A percentile compares a stretch with the other conserved stretches of the same genome.
phyloP scores from a whole-genome alignment of 1,140 invertebrate species.

The Harlomillsia oculata region DNA sequence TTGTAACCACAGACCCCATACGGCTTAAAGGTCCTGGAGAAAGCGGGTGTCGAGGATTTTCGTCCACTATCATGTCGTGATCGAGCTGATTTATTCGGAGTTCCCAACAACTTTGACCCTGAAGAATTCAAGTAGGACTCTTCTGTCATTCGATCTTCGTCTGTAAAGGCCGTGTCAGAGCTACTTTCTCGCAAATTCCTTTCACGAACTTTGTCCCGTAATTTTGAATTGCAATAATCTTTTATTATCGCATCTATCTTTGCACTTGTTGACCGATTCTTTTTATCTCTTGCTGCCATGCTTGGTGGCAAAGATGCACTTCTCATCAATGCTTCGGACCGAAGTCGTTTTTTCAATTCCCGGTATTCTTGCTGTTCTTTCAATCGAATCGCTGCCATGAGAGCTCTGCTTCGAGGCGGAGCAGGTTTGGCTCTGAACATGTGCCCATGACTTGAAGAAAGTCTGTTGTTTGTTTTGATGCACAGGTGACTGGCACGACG shows the following conservation, averaged over 20 bases:
- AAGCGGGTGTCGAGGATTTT: not conserved
- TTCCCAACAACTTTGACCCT: not conserved
- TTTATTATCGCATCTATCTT: conserved; percentile 18
- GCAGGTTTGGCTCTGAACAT: conserved; percentile 31
- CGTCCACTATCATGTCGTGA: not conserved
- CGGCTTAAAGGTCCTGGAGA: conserved; percentile 14
- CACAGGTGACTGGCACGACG: not conserved
- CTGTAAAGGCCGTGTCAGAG: conserved; percentile 8
- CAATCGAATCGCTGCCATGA: conserved; percentile 28
- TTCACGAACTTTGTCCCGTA: not conserved
- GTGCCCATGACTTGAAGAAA: not conserved
- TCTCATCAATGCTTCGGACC: conserved; percentile 57
- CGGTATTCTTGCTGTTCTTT: conserved; percentile 35
- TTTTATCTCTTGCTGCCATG: conserved; percentile 54
- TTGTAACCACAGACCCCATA: conserved; percentile 12
- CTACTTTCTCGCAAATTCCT: not conserved
- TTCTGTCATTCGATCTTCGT: conserved; percentile 25
- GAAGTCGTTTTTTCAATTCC: conserved; percentile 54
- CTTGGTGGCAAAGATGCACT: conserved; percentile 55
- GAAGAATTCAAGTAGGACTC: conserved; percentile 1
- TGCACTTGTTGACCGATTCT: conserved; percentile 7
- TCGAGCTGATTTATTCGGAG: not conserved
- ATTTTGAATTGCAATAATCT: conserved; percentile 8
- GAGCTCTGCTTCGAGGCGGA: conserved; percentile 27
- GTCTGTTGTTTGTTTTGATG: conserved; percentile 28